Evolutionary conservation across 2,113 vertebrate genomes (phyloP), one percentile per base, ranked within the genome.

Genomic region (Pomatostomus ruficeps): DNA sequence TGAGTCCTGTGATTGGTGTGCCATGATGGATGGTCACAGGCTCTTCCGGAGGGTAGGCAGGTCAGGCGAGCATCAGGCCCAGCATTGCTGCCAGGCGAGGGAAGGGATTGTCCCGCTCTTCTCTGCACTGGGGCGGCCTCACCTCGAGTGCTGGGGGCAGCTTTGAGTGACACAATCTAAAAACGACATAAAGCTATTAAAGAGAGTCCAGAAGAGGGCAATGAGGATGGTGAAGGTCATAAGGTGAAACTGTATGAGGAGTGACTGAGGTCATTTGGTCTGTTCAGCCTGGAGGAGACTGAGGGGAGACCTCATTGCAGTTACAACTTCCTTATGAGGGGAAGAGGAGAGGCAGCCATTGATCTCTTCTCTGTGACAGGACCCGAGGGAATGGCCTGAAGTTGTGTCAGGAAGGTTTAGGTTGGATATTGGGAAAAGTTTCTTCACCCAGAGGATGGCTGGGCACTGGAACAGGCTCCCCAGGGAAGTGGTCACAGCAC

Each of bases 21-120:
- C n/a, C 8, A 3, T 20, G 23, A 12, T 9, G 22, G 43, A 43
- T 61, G 63, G 23, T 38, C 21, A 29, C 10, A 20, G 55, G 15
- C 10, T 70, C 16, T 62, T 62, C 28, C 1, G 1, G 12, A 54
- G 40, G 15, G 20, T 23, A 5, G 14, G 72, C 14, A 38, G 4
- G 43, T 28, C 55, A 75, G n/a, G 72, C 0, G 1, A 38, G 21
- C 26, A 24, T 45, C 38, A 46, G 48, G 46, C 55, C n/a, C n/a
- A 61, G 19, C n/a, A 70, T 10, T 2, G 0, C 28, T 3, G 8
- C 45, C 0, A 0, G 28, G 6, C 46, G 3, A 25, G n/a, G 24
- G 46, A 40, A 29, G 40, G 11, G 29, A 20, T 46, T 70, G n/a
- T 70, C n/a, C n/a, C 0, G 0, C 46, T 52, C 54, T 67, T 25